phyloP scores from a whole-genome alignment of 2,797 vertebrate genomes.

The Oreochromis mossambicus region DNA sequence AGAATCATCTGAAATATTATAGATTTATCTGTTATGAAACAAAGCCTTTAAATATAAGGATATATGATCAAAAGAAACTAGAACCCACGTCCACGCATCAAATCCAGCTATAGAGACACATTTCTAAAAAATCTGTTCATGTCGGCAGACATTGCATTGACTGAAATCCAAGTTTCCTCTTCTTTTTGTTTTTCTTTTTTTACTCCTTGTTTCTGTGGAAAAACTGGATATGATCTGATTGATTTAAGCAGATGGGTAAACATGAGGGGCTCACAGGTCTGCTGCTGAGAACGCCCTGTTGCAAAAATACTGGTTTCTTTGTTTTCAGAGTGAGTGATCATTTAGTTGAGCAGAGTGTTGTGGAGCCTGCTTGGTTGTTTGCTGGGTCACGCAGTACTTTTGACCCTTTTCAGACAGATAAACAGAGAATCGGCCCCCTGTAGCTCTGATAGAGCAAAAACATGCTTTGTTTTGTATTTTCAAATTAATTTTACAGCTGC shows the following conservation, averaged over 20 bases:
- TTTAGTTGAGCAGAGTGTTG: background rate
- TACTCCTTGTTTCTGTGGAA: background rate
- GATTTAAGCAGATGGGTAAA: conserved; percentile 8
- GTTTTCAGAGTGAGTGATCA: conserved; percentile 10
- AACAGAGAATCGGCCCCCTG: background rate
- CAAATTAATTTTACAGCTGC: background rate
- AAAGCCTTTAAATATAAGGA: background rate
- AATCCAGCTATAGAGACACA: background rate
- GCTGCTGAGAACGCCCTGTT: background rate
- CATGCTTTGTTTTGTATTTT: background rate
- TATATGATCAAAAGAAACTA: background rate
- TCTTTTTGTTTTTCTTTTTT: background rate
- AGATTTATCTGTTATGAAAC: background rate
- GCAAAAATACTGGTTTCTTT: conserved; percentile 34
- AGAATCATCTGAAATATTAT: background rate
- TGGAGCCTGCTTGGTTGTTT: background rate
- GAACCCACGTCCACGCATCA: background rate
- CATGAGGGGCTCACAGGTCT: background rate
- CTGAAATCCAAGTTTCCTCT: background rate
- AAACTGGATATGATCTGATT: background rate
- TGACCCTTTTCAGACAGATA: background rate
- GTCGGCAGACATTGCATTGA: background rate
- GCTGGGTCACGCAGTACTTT: background rate
- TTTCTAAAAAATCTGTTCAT: background rate
- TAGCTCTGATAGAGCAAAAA: background rate